Conservation (phyloP, 2,113 vertebrate species). For the Amphiprion percula region DNA sequence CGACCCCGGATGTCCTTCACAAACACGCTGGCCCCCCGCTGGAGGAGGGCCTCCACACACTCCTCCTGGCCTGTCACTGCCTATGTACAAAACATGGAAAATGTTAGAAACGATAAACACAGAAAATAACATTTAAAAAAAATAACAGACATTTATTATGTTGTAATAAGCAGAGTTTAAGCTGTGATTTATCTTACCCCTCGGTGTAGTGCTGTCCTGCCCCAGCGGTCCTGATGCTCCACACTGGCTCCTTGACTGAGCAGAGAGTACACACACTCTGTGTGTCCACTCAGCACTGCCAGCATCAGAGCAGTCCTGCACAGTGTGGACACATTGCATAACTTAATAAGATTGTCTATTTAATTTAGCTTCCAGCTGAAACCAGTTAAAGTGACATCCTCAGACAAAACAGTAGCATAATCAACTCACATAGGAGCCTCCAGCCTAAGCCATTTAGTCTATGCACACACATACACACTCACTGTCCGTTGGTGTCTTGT, state of each 20-base stretch:
- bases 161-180: not conserved
- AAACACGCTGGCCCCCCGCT: slow-evolving; percentile 90
- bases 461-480: slow-evolving; percentile 76
- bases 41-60: slow-evolving; percentile 94
- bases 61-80: slow-evolving; percentile 96
- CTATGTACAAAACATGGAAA: slow-evolving; percentile 71
- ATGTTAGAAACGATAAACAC: not conserved
- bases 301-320: slow-evolving; percentile 95
- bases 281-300: slow-evolving; percentile 97
- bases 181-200: slow-evolving; percentile 86
- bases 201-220: slow-evolving; percentile 94
- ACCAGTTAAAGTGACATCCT: not conserved
- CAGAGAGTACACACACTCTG: slow-evolving; percentile 94
- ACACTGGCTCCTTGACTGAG: slow-evolving; percentile 95
- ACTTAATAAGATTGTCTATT: not conserved
- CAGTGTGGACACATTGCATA: slow-evolving; percentile 3
- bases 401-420: not conserved
- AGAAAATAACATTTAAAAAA: not conserved
- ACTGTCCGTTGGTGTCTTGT: slow-evolving; percentile 96
- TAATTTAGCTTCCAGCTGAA: slow-evolving; percentile 5
- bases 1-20: slow-evolving; percentile 90
- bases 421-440: not conserved
- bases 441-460: not conserved
- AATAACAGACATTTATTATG: not conserved
- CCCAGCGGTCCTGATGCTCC: slow-evolving; percentile 95